Percentiles rank a stretch among this genome's conserved stretches.
Conservation (phyloP, 2,113 vertebrate genomes). For the Hyla sarda region DNA sequence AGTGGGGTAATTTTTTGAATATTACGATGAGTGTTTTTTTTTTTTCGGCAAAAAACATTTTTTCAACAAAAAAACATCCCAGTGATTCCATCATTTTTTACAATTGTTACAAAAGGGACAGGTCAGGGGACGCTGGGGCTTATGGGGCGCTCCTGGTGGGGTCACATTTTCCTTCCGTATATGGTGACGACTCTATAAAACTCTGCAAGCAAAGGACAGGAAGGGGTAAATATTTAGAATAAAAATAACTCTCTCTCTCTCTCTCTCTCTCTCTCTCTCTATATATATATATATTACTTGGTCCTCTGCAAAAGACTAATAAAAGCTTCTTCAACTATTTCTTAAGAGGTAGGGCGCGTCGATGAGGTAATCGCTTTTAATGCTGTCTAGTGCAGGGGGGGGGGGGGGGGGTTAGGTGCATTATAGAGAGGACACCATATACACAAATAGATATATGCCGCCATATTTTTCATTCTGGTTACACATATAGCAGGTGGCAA, state of each 20-base stretch:
- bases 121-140: no score
- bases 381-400: neutral
- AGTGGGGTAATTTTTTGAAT: no score
- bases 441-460: no score
- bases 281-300: neutral
- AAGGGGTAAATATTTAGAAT: neutral
- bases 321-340: constrained; percentile 4
- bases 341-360: constrained; percentile 33
- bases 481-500: neutral
- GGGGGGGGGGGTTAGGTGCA: neutral
- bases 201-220: neutral
- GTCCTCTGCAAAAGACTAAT: constrained; percentile 18
- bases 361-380: constrained; percentile 44
- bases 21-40: no score
- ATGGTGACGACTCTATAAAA: neutral
- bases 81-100: no score
- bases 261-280: no score
- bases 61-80: no score
- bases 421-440: no score
- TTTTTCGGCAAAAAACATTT: no score
- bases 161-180: neutral
- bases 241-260: neutral
- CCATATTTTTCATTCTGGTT: no score
- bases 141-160: neutral
- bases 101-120: no score